Conservation (phyloP, 2,113 vertebrate genomes). For the Aplodontia rufa region DNA sequence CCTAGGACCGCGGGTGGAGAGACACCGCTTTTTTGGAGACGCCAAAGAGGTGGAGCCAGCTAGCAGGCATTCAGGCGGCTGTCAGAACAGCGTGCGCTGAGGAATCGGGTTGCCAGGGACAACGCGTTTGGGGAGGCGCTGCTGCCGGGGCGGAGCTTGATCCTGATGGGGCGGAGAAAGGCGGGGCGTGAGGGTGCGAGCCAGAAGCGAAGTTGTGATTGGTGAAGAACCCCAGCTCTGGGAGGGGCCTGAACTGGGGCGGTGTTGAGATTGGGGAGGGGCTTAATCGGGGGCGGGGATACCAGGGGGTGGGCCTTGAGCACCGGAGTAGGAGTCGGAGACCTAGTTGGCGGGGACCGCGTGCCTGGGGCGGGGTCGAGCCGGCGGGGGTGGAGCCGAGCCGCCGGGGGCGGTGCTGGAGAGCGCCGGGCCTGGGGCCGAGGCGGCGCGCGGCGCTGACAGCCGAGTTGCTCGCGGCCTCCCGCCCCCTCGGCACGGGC, state of each 20-base stretch:
- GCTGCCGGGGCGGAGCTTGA: neutral
- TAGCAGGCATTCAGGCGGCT: neutral
- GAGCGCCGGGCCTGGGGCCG: slow-evolving; percentile 63
- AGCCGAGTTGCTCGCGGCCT: slow-evolving; percentile 67
- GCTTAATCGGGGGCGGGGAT: neutral
- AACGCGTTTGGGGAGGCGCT: slow-evolving; percentile 75
- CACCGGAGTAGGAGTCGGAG: slow-evolving; percentile 43
- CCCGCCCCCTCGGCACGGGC: slow-evolving; percentile 45
- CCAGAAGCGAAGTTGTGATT: neutral
- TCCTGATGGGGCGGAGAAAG: neutral
- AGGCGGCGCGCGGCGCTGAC: slow-evolving; percentile 66
- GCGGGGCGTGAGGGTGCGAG: neutral
- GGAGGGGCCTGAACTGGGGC: neutral
- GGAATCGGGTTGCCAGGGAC: slow-evolving; percentile 69
- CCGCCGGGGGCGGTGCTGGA: slow-evolving; percentile 69
- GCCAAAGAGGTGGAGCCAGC: neutral
- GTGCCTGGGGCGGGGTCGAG: slow-evolving; percentile 56
- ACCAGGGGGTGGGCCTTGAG: neutral
- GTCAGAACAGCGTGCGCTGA: neutral
- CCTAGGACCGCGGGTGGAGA: neutral
- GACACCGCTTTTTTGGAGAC: neutral
- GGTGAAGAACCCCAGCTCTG: neutral
- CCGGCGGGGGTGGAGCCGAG: slow-evolving; percentile 70
- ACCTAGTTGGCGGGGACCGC: slow-evolving; percentile 60
- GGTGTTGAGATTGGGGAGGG: neutral